Evolutionary conservation across 2,113 vertebrate species (phyloP).

Genomic region (Aleadryas rufinucha): DNA sequence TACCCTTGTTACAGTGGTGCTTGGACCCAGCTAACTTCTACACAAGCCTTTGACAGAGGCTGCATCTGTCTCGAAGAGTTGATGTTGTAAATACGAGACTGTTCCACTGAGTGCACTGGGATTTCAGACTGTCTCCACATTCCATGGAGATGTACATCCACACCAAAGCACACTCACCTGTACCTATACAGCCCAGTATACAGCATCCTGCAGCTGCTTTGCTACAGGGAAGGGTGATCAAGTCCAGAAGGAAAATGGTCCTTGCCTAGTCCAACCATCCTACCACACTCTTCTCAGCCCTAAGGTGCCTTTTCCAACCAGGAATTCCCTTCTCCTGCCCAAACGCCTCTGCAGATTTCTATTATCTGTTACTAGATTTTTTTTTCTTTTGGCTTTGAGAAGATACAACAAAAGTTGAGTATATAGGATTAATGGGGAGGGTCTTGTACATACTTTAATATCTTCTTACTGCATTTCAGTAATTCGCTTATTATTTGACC

Average conservation of each 20-base stretch:
- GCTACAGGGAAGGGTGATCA: not conserved
- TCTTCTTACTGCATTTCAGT: not conserved
- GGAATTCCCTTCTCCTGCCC: not conserved
- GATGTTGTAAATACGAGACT: rapidly evolving
- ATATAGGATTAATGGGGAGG: not conserved
- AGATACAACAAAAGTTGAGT: not conserved
- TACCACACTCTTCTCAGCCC: not conserved
- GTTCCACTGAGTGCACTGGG: not conserved
- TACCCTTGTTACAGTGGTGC: not conserved
- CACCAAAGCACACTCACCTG: not conserved
- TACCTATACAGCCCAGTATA: rapidly evolving
- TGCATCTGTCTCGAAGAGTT: not conserved
- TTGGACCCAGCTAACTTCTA: not conserved
- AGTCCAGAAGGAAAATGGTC: not conserved
- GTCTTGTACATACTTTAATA: not conserved
- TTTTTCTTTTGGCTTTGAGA: not conserved
- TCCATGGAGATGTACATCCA: not conserved
- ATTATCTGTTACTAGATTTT: not conserved
- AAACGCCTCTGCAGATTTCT: not conserved
- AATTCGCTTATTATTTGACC: not conserved
- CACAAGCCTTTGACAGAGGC: not conserved
- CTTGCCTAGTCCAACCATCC: not conserved
- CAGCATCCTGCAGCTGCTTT: not conserved
- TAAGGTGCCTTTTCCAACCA: not conserved
- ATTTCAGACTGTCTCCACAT: not conserved